Conservation (phyloP, 2,113 vertebrate genomes). For the Archocentrus centrarchus region DNA sequence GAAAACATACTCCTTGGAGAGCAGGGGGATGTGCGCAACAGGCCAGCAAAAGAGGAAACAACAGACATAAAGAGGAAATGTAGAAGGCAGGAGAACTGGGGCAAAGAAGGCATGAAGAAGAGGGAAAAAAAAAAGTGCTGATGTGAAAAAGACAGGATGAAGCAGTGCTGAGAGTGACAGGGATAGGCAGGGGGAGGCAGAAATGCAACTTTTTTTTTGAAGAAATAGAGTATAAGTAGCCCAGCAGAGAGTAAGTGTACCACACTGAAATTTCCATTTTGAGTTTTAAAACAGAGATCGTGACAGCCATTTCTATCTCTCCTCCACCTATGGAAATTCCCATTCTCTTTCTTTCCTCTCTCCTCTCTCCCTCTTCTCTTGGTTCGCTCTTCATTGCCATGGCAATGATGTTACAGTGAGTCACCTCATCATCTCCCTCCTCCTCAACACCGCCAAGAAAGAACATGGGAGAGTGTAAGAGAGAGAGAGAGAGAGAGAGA, state of each 20-base stretch:
- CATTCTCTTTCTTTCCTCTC: conserved; percentile 30
- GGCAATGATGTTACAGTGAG: conserved; percentile 80
- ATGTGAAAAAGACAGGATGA: conserved; percentile 32
- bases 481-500: conserved; percentile 25
- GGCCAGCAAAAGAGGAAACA: conserved; percentile 37
- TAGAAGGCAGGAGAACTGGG: conserved; percentile 6
- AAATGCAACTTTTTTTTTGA: background rate
- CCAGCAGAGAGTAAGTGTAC: background rate
- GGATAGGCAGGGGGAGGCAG: background rate
- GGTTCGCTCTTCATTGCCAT: conserved; percentile 72
- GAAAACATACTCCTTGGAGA: conserved; percentile 64
- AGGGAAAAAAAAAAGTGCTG: conserved; percentile 10
- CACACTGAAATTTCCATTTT: background rate
- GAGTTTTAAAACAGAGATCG: background rate
- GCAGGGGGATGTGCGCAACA: conserved; percentile 20
- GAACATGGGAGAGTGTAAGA: conserved; percentile 59
- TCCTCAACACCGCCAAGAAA: conserved; percentile 65
- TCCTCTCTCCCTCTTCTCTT: conserved; percentile 34
- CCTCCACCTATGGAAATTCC: conserved; percentile 53
- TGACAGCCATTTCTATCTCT: conserved; percentile 39
- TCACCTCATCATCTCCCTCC: conserved; percentile 78
- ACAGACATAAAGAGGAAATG: conserved; percentile 13
- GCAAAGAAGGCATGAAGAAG: background rate
- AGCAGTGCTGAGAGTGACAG: background rate
- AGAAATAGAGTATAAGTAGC: background rate